phyloP scores from a whole-genome alignment of 2,888 invertebrate species.

The Hypena proboscidalis region DNA sequence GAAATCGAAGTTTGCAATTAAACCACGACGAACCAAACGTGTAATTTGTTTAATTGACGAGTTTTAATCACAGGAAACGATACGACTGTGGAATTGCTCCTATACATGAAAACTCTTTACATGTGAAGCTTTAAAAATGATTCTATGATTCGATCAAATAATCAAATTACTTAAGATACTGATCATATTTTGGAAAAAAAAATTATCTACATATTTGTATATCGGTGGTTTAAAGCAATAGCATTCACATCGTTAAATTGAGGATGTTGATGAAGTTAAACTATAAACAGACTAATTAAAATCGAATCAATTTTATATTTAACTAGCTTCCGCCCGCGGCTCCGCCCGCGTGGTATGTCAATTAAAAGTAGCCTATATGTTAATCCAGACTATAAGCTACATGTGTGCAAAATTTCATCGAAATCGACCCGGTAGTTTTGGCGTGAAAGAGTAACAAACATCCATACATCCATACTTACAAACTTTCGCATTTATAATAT shows the following conservation, averaged over 20 bases:
- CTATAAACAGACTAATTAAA: background rate
- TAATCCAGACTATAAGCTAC: conserved; percentile 12
- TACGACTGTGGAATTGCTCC: conserved; percentile 34
- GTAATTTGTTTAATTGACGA: conserved; percentile 49
- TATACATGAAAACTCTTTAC: conserved; percentile 34
- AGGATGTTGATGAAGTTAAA: conserved; percentile 1
- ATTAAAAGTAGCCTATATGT: conserved; percentile 1
- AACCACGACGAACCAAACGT: conserved; percentile 42
- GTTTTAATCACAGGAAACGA: conserved; percentile 52
- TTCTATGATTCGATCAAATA: background rate
- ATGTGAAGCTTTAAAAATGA: conserved; percentile 1
- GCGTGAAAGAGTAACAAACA: too few relatives aligned
- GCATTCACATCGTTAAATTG: background rate
- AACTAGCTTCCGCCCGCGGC: too few relatives aligned
- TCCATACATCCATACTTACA: too few relatives aligned
- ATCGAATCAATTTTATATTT: background rate
- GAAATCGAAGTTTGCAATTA: conserved; percentile 57
- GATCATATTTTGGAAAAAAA: background rate
- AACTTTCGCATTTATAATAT: too few relatives aligned
- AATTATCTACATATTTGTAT: background rate
- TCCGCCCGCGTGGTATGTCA: background rate
- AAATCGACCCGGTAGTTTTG: too few relatives aligned
- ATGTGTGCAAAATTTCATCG: too few relatives aligned
- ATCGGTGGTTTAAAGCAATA: background rate
- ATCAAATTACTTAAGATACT: background rate